Percentiles rank a stretch among this genome's conserved stretches.
These are phyloP conservation scores for Nettapus auritus DNA, from an alignment of 2,113 vertebrate species.

Conservation along the genomic window DNA sequence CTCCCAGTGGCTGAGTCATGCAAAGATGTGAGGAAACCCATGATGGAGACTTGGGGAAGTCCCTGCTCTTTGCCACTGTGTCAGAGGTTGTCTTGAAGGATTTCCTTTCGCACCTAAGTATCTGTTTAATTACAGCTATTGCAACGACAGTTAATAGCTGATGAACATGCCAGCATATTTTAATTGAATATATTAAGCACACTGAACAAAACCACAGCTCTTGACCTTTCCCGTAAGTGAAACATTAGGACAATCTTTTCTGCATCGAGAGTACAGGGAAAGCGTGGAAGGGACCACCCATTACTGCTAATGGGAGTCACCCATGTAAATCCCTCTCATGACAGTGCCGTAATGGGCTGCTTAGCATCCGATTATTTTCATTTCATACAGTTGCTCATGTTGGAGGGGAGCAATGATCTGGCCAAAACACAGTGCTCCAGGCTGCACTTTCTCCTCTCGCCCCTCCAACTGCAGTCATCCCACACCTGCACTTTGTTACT, in stretches of 20 bases:
- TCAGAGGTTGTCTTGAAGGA: not conserved
- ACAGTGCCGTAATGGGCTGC: constrained; percentile 15
- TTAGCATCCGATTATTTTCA: not conserved
- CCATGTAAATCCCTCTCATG: constrained; percentile 1
- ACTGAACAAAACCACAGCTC: constrained; percentile 48
- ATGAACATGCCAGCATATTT: constrained; percentile 48
- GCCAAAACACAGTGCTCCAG: not conserved
- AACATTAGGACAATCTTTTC: constrained; percentile 41
- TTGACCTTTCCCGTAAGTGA: constrained; percentile 61
- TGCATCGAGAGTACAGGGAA: not conserved
- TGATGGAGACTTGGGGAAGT: not conserved
- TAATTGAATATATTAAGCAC: constrained; percentile 54
- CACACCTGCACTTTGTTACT: not conserved
- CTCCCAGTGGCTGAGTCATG: not conserved
- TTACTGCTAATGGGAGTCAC: not conserved
- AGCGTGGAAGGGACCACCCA: not conserved
- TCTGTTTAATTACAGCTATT: constrained; percentile 65
- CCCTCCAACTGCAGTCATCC: not conserved
- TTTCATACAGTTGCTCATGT: not conserved
- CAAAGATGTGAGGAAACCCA: not conserved
- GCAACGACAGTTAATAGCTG: constrained; percentile 58
- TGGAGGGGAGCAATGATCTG: not conserved
- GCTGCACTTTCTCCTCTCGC: not conserved
- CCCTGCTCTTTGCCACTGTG: not conserved
- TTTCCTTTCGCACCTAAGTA: constrained; percentile 16